Percentiles rank a stretch among this genome's conserved stretches.
Evolutionary conservation across 1,140 invertebrate genomes (phyloP).

Genomic region (Drosophila rufa): DNA sequence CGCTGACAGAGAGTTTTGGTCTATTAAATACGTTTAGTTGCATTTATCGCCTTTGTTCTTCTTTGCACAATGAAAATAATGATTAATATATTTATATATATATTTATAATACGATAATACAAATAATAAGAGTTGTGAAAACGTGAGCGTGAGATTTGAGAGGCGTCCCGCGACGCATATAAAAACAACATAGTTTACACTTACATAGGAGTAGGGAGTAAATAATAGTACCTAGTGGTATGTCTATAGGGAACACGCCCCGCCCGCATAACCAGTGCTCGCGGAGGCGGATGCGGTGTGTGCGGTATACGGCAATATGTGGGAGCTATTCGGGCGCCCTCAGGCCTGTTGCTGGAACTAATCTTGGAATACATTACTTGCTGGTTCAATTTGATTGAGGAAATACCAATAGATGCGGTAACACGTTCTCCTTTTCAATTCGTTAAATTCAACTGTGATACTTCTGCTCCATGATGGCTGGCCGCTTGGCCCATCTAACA

Average conservation of each 20-base stretch:
- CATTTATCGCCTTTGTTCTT: conserved; percentile 60
- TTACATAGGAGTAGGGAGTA: conserved; percentile 53
- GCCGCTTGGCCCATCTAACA: conserved; percentile 88
- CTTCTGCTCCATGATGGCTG: conserved; percentile 41
- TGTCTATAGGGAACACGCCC: conserved; percentile 53
- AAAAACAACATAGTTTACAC: conserved; percentile 73
- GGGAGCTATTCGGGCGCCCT: conserved; percentile 27
- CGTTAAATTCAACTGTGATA: conserved; percentile 66
- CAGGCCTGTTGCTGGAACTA: conserved; percentile 63
- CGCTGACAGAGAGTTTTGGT: conserved; percentile 72
- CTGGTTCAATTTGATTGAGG: conserved; percentile 78
- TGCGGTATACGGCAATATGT: conserved; percentile 37
- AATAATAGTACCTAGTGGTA: conserved; percentile 73
- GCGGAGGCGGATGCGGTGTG: conserved; percentile 26
- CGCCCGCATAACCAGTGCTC: conserved; percentile 38
- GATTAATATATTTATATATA: conserved; percentile 41
- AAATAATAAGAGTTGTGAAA: conserved; percentile 62
- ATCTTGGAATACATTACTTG: conserved; percentile 76
- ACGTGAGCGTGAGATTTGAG: conserved; percentile 73
- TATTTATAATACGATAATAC: conserved; percentile 75
- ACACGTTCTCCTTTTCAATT: conserved; percentile 36
- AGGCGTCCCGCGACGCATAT: conserved; percentile 52
- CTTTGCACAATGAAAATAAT: conserved; percentile 59
- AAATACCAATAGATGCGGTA: conserved; percentile 66
- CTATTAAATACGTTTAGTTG: conserved; percentile 68